Evolutionary conservation across 2,113 vertebrate species (phyloP), one percentile per base, ranked within the genome.

Genomic region (Anoplopoma fimbria): DNA sequence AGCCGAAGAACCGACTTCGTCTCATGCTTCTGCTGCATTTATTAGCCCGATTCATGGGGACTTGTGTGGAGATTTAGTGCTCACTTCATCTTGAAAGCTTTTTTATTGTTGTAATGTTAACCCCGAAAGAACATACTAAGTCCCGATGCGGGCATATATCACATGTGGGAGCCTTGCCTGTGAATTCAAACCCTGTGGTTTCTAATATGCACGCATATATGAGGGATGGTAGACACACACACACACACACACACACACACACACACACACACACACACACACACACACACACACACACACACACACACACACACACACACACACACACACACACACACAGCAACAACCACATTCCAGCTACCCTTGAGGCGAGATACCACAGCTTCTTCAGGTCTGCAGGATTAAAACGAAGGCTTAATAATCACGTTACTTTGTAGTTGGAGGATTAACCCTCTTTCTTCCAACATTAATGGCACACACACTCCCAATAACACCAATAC

Each of bases 31-130:
- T 89, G 80, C 77, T 85, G 79, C 85, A 77, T 93, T 91, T 94
- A 93, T 91, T 93, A 91, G 89, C 69, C 63, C 23, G 53, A 77
- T 86, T 92, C 89, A 91, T 83, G 58, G 49, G 80, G 86, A 92
- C 81, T 73, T 79, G 75, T 67, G 87, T 72, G 62, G 75, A 89
- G 92, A 94, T 95, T 94, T 95, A 94, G 86, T 88, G 72, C 88
- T 78, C 76, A 79, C 91, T 86, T 90, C 89, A 90, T 90, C 93
- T 90, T 94, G 91, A 95, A 94, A 94, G 90, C 92, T 94, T 94
- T 95, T 94, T 94, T 94, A 95, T 93, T 93, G 92, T 93, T 92
- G 91, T 90, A 95, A 93, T 80, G 91, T 92, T 94, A 94, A 94
- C 92, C 93, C 84, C 79, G 74, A 87, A 90, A 90, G 86, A 93